phyloP scores from a whole-genome alignment of 2,113 vertebrate species.

The Enhydra lutris region DNA sequence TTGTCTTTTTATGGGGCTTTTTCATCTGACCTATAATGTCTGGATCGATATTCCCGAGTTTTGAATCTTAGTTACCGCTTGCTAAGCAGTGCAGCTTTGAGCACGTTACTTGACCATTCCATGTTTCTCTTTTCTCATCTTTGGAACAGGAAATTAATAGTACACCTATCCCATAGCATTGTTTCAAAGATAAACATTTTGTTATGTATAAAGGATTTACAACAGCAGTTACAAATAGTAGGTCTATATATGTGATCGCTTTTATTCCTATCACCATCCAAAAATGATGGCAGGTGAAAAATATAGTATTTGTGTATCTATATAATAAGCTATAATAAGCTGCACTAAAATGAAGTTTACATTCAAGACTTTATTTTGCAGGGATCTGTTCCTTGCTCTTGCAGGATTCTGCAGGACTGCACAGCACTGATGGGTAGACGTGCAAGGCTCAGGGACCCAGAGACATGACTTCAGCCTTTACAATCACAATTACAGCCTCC shows the following conservation, averaged over 20 bases:
- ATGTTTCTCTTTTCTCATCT: not conserved
- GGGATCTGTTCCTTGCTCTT: not conserved
- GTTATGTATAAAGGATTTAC: not conserved
- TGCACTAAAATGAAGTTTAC: not conserved
- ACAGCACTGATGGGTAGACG: no score
- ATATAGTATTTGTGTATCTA: not conserved
- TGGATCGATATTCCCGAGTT: not conserved
- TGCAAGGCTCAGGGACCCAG: not conserved
- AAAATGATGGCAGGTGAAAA: not conserved
- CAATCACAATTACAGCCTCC: no score
- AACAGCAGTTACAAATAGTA: not conserved
- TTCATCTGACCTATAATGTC: not conserved
- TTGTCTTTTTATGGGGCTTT: slow-evolving; percentile 7
- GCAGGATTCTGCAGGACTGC: not conserved
- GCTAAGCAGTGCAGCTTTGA: not conserved
- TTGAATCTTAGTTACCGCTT: not conserved
- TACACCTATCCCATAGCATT: not conserved
- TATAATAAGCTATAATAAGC: not conserved
- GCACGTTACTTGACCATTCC: not conserved
- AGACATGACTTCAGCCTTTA: not conserved
- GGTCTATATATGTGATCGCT: not conserved
- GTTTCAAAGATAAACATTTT: not conserved
- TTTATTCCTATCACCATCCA: not conserved
- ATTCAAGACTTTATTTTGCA: not conserved
- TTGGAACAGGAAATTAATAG: not conserved